These are phyloP conservation scores for Alviniconcha strummeri DNA, from an alignment of 2,888 invertebrate species.

Conservation along the genomic window DNA sequence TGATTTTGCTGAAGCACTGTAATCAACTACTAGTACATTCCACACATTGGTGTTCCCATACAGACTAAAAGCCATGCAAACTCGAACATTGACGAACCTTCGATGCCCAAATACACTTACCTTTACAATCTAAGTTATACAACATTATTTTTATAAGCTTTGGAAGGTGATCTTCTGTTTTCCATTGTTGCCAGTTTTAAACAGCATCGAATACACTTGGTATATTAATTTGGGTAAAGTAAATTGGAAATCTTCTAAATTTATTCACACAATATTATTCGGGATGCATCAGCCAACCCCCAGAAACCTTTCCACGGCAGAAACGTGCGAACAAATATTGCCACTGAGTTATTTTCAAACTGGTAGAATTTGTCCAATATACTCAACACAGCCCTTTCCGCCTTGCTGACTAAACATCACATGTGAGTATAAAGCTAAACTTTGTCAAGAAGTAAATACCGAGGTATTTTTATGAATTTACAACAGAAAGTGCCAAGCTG, in stretches of 20 bases:
- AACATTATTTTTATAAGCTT: conserved; percentile 6
- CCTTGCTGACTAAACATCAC: neutral
- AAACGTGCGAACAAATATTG: neutral
- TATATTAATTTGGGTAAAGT: neutral
- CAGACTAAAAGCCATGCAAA: neutral
- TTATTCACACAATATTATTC: neutral
- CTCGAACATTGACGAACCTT: too few relatives aligned
- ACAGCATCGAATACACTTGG: too few relatives aligned
- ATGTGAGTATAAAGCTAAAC: neutral
- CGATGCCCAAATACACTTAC: too few relatives aligned
- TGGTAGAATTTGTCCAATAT: neutral
- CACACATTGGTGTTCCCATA: neutral
- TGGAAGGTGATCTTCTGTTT: neutral
- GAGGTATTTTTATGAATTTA: neutral
- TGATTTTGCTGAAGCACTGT: neutral
- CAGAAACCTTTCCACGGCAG: neutral
- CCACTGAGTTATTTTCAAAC: neutral
- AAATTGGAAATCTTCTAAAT: neutral
- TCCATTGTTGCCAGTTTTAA: neutral
- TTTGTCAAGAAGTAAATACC: neutral
- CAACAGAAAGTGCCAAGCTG: neutral
- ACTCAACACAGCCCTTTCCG: neutral
- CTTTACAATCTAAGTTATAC: neutral
- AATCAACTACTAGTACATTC: neutral
- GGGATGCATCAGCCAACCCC: neutral